Conservation (phyloP, 2,113 vertebrate species). For the Brachypteracias leptosomus region DNA sequence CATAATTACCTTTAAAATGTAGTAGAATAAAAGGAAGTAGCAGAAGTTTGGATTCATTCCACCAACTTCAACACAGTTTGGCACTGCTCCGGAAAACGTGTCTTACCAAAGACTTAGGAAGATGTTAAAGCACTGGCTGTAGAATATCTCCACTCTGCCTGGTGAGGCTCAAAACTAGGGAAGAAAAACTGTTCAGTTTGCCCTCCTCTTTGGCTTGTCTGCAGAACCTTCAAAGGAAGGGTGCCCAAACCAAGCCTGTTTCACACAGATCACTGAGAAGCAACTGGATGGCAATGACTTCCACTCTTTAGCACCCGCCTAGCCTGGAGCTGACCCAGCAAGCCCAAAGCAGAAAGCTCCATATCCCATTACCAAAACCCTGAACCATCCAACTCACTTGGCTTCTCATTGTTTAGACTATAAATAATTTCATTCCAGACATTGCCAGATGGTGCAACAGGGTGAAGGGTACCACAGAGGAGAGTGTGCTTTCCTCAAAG, state of each 20-base stretch:
- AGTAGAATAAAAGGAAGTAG: neutral
- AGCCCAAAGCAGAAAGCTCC: neutral
- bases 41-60: neutral
- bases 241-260: neutral
- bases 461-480: neutral
- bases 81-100: neutral
- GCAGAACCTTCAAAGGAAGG: neutral
- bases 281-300: neutral
- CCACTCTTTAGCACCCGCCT: neutral
- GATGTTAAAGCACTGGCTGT: neutral
- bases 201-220: neutral
- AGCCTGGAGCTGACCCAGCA: neutral
- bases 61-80: neutral
- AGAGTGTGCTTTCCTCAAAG: neutral
- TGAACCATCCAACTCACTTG: neutral
- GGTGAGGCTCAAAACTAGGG: neutral
- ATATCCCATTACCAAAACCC: conserved; percentile 10
- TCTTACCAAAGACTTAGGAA: neutral
- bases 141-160: neutral
- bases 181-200: neutral
- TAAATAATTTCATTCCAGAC: conserved; percentile 22
- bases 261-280: neutral
- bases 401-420: conserved; percentile 4
- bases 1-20: neutral
- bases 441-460: neutral